These are phyloP conservation scores for Catonia carolina DNA, from an alignment of 2,888 invertebrate genomes.

Conservation along the genomic window DNA sequence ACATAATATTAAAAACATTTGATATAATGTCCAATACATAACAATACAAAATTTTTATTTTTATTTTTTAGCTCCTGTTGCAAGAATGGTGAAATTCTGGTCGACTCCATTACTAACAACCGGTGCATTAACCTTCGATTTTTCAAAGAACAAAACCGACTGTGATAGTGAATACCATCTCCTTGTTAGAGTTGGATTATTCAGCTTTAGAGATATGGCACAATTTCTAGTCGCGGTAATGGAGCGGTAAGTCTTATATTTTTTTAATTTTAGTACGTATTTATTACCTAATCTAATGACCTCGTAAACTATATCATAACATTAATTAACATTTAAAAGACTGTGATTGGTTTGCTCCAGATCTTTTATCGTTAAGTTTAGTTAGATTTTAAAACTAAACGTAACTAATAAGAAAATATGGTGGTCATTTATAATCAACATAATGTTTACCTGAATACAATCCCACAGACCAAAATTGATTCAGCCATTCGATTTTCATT, in stretches of 20 bases:
- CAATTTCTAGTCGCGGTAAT: constrained; percentile 63
- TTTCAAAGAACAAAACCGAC: constrained; percentile 59
- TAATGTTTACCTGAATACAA: no score
- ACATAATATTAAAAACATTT: no score
- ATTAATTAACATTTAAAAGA: no score
- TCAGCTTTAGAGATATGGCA: constrained; percentile 66
- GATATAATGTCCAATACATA: no score
- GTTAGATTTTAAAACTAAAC: no score
- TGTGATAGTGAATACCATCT: constrained; percentile 72
- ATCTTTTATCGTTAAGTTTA: no score
- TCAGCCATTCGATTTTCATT: no score
- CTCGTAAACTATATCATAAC: no score
- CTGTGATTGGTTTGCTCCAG: no score
- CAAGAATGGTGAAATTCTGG: constrained; percentile 66
- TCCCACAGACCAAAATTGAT: no score
- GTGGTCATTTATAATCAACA: no score
- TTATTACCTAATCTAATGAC: not conserved
- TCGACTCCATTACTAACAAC: constrained; percentile 67
- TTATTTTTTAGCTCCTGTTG: constrained; percentile 64
- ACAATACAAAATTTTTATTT: constrained; percentile 26
- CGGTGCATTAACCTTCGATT: constrained; percentile 74
- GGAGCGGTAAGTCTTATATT: constrained; percentile 52
- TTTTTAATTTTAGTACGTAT: not conserved
- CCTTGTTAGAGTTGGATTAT: constrained; percentile 63
- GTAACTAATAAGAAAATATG: no score